These are phyloP conservation scores for Stichopus horrens DNA, from an alignment of 53 echinoderm and acorn worm genomes.

Conservation along the genomic window DNA sequence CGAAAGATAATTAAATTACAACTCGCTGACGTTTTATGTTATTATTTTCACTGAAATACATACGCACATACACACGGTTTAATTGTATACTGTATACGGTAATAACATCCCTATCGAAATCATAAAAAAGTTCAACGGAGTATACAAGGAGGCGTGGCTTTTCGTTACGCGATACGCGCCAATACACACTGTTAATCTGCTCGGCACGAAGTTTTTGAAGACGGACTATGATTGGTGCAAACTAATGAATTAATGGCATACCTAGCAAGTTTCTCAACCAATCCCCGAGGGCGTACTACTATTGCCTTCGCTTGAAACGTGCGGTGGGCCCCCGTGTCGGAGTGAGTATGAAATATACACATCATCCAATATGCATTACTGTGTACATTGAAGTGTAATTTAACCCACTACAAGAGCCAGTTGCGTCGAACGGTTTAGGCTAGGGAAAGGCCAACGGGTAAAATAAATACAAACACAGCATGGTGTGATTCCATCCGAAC, in stretches of 20 bases:
- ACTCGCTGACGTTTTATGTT: background rate
- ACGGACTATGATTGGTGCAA: conserved; percentile 36
- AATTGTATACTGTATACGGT: background rate
- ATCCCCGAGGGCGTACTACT: conserved; percentile 54
- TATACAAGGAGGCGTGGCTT: conserved; percentile 41
- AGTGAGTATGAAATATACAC: conserved; percentile 48
- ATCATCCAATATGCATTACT: conserved; percentile 48
- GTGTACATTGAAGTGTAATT: conserved; percentile 44
- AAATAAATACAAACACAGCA: conserved; percentile 43
- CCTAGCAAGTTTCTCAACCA: conserved; percentile 45
- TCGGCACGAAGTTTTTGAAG: conserved; percentile 39
- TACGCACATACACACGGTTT: too few relatives aligned
- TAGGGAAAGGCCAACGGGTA: conserved; percentile 47
- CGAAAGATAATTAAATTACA: background rate
- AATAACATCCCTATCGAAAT: background rate
- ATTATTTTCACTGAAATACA: background rate
- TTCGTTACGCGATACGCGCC: conserved; percentile 33
- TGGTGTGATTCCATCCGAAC: conserved; percentile 34
- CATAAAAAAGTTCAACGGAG: conserved; percentile 32
- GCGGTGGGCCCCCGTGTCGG: conserved; percentile 40
- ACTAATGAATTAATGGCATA: conserved; percentile 48
- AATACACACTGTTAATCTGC: conserved; percentile 43
- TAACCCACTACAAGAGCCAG: conserved; percentile 31
- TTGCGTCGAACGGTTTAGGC: conserved; percentile 37
- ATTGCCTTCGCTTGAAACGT: conserved; percentile 31